Conservation (phyloP, 1,140 invertebrate species). For the Zaprionus davidi region DNA sequence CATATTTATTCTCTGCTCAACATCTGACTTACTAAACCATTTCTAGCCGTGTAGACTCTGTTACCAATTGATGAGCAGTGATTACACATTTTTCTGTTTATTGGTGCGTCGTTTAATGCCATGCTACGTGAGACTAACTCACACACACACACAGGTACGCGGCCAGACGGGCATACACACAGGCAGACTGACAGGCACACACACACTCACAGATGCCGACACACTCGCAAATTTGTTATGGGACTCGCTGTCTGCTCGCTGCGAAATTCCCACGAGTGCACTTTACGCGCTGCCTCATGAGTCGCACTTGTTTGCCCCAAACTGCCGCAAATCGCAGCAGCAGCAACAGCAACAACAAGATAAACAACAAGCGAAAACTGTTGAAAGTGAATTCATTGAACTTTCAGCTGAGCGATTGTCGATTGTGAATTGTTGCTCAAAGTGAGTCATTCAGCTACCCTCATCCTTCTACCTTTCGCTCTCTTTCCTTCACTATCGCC, state of each 20-base stretch:
- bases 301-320: constrained; percentile 48
- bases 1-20: background rate
- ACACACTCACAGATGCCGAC: background rate
- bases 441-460: background rate
- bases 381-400: constrained; percentile 66
- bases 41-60: constrained; percentile 52
- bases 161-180: background rate
- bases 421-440: constrained; percentile 45
- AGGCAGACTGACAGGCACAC: constrained; percentile 2
- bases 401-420: constrained; percentile 42
- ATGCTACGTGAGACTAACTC: constrained; percentile 58
- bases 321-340: constrained; percentile 8
- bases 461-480: no score
- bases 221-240: constrained; percentile 26
- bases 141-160: background rate
- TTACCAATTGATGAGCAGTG: constrained; percentile 72
- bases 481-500: background rate
- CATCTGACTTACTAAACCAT: background rate
- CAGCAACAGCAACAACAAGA: constrained; percentile 16
- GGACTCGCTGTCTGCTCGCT: constrained; percentile 15
- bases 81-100: constrained; percentile 69
- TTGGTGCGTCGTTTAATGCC: constrained; percentile 38
- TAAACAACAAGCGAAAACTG: constrained; percentile 31
- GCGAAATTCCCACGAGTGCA: constrained; percentile 72
- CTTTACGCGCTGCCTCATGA: constrained; percentile 65